phyloP scores from a whole-genome alignment of 1,140 invertebrate genomes.

The Drosophila navojoa region DNA sequence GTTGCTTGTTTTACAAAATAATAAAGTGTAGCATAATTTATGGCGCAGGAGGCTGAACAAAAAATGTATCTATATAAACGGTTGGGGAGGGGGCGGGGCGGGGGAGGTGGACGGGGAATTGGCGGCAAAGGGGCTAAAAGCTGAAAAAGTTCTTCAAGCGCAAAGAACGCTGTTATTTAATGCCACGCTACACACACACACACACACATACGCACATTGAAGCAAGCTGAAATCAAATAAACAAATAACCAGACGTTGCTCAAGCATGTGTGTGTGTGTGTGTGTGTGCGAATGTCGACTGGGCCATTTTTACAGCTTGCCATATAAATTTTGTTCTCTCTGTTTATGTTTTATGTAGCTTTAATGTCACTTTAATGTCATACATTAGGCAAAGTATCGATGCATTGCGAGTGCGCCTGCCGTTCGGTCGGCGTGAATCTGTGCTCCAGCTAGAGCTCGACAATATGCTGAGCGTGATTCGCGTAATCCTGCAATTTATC shows the following conservation, averaged over 20 bases:
- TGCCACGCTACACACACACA: slow-evolving; percentile 36
- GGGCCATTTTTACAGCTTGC: slow-evolving; percentile 44
- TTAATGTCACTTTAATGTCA: slow-evolving; percentile 67
- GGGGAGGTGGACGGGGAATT: too few relatives aligned
- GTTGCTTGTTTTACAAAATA: slow-evolving; percentile 65
- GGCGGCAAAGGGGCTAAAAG: slow-evolving; percentile 16
- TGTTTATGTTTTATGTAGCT: slow-evolving; percentile 38
- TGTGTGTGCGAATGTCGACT: slow-evolving; percentile 15
- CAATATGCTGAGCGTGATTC: not conserved
- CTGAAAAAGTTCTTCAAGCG: slow-evolving; percentile 53
- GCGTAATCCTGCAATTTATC: slow-evolving; percentile 9
- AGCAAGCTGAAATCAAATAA: slow-evolving; percentile 43
- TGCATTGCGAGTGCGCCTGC: slow-evolving; percentile 43
- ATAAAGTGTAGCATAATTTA: slow-evolving; percentile 76
- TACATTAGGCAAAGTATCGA: slow-evolving; percentile 49
- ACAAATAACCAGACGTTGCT: slow-evolving; percentile 63
- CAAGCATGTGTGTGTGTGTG: slow-evolving; percentile 4
- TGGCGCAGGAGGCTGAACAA: slow-evolving; percentile 34
- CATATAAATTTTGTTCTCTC: slow-evolving; percentile 53
- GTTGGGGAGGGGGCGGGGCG: too few relatives aligned
- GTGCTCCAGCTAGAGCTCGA: not conserved
- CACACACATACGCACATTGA: slow-evolving; percentile 18
- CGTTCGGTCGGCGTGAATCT: not conserved
- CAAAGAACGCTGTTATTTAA: slow-evolving; percentile 70
- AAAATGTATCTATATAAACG: slow-evolving; percentile 20